These are phyloP conservation scores for Nibea albiflora DNA, from an alignment of 2,113 vertebrate species.

Conservation along the genomic window DNA sequence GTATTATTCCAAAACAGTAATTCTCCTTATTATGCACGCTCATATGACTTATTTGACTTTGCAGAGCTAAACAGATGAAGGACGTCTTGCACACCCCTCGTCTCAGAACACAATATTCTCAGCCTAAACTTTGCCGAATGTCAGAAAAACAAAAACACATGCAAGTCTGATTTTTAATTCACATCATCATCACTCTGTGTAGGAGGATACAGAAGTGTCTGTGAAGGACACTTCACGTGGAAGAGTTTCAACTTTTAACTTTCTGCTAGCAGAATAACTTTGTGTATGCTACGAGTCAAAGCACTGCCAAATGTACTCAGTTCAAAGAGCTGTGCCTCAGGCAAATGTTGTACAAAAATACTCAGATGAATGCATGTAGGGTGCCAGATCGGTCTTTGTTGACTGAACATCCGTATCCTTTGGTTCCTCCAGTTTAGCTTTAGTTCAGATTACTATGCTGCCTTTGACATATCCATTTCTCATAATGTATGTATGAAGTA, in stretches of 20 bases:
- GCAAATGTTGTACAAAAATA: conserved; percentile 18
- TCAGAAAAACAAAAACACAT: conserved; percentile 17
- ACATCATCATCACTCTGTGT: background rate
- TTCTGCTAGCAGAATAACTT: background rate
- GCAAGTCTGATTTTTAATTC: conserved; percentile 13
- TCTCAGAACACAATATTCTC: background rate
- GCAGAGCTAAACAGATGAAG: background rate
- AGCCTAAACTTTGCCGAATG: background rate
- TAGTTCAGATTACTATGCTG: background rate
- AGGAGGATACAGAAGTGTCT: background rate
- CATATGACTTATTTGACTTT: conserved; percentile 18
- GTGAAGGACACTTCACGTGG: conserved; percentile 19
- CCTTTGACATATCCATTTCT: conserved; percentile 29
- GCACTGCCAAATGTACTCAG: conserved; percentile 9
- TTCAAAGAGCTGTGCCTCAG: conserved; percentile 23
- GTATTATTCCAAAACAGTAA: background rate
- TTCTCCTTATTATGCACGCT: background rate
- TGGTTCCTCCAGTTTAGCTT: conserved; percentile 11
- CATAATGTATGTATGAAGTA: conserved; percentile 11
- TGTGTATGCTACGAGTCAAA: conserved; percentile 2
- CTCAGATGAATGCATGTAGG: background rate
- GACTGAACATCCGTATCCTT: conserved; percentile 18
- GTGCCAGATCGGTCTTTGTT: conserved; percentile 32
- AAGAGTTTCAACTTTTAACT: conserved; percentile 38
- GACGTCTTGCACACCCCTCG: background rate